These are phyloP conservation scores for Cryptosula pallasiana DNA, from an alignment of 2,888 invertebrate species.

Conservation along the genomic window DNA sequence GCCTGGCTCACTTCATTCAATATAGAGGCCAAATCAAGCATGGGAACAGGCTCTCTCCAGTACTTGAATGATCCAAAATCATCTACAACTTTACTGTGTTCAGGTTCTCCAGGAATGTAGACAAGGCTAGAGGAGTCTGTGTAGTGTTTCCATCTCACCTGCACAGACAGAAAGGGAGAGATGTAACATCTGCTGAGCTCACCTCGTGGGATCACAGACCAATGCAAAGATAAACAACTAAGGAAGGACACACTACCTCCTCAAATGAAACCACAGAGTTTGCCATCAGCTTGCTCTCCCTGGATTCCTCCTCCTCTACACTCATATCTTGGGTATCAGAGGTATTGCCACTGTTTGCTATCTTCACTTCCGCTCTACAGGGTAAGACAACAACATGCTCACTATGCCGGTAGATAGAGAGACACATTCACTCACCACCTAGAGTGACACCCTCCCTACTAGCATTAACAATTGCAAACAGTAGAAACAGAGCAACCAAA, in stretches of 20 bases:
- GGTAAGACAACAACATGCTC: too few relatives aligned
- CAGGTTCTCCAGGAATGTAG: not conserved
- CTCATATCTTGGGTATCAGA: too few relatives aligned
- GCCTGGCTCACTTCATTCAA: not conserved
- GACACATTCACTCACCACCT: too few relatives aligned
- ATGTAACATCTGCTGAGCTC: not conserved
- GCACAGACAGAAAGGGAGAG: not conserved
- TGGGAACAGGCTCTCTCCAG: conserved; percentile 25
- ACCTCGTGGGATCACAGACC: too few relatives aligned
- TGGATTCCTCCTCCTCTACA: not conserved
- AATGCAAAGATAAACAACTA: too few relatives aligned
- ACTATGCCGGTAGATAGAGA: too few relatives aligned
- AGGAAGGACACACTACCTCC: too few relatives aligned
- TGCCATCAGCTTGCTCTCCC: not conserved
- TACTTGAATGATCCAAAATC: conserved; percentile 19
- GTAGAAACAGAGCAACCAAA: too few relatives aligned
- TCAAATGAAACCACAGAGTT: not conserved
- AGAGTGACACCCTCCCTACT: too few relatives aligned
- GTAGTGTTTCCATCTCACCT: not conserved
- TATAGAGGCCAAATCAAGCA: conserved; percentile 15
- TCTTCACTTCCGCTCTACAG: too few relatives aligned
- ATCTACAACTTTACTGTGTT: not conserved
- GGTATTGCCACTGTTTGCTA: too few relatives aligned
- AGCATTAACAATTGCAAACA: too few relatives aligned
- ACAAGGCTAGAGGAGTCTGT: not conserved